A percentile compares a stretch with the other conserved stretches of the same genome.
These are phyloP conservation scores for Myotis yumanensis DNA, from an alignment of 2,113 vertebrate genomes.

Conservation along the genomic window DNA sequence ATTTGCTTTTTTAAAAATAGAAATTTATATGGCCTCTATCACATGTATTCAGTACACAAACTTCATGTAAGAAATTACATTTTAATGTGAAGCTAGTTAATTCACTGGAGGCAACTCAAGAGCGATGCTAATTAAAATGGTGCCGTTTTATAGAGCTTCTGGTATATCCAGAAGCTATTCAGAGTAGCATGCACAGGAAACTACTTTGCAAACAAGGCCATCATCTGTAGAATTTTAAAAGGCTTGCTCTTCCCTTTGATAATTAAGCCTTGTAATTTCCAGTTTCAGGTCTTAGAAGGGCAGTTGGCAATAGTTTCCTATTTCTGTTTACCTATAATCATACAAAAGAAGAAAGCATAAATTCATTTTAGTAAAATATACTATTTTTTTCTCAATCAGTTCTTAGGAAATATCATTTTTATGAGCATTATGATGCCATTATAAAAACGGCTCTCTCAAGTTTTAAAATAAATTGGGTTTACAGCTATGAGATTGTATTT, in stretches of 20 bases:
- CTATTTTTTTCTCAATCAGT: not conserved
- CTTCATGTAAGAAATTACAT: not conserved
- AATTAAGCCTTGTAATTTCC: not conserved
- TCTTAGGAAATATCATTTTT: constrained; percentile 52
- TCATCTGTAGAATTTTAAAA: constrained; percentile 36
- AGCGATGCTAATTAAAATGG: constrained; percentile 37
- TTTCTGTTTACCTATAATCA: constrained; percentile 11
- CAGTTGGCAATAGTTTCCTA: not conserved
- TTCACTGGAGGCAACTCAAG: constrained; percentile 13
- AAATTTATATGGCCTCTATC: not conserved
- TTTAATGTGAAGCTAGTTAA: constrained; percentile 38
- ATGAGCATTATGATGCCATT: constrained; percentile 13
- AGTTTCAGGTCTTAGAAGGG: not conserved
- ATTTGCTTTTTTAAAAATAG: constrained; percentile 11
- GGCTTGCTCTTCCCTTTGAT: not conserved
- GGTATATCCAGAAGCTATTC: not conserved
- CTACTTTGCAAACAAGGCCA: not conserved
- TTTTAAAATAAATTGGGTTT: constrained; percentile 59
- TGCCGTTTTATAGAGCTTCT: not conserved
- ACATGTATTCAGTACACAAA: not conserved
- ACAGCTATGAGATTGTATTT: constrained; percentile 51
- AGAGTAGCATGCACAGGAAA: not conserved
- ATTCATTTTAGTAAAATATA: constrained; percentile 21
- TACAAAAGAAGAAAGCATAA: not conserved
- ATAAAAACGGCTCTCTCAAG: constrained; percentile 45